Evolutionary conservation across 2,797 vertebrate genomes (phyloP).

Genomic region (Poecile montanus): DNA sequence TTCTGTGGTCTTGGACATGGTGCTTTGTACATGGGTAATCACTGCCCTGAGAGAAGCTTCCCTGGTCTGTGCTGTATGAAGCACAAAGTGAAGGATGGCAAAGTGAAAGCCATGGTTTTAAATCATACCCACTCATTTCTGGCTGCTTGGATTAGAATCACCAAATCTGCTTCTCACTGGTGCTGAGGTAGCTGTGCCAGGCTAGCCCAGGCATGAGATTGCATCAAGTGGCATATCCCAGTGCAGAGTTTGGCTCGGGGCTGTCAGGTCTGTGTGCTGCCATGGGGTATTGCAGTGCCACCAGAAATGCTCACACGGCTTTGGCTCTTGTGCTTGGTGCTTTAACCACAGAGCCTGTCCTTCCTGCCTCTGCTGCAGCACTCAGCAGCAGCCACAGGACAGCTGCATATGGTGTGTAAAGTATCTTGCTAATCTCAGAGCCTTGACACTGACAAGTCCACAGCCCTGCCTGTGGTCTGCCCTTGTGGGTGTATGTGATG

Average conservation of each 20-base stretch:
- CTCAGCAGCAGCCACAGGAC: not conserved
- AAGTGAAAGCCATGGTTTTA: not conserved
- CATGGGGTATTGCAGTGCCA: fast-evolving
- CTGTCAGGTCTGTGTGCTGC: not conserved
- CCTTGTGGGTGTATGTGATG: fast-evolving
- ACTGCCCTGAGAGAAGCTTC: not conserved
- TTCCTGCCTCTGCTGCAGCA: not conserved
- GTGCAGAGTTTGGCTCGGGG: fast-evolving
- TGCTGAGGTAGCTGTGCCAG: not conserved
- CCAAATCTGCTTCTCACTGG: not conserved
- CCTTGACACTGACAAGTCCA: not conserved
- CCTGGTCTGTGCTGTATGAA: not conserved
- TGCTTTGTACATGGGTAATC: not conserved
- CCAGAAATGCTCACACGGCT: fast-evolving
- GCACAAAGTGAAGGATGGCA: not conserved
- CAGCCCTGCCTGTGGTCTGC: not conserved
- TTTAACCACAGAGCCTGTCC: not conserved
- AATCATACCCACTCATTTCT: not conserved
- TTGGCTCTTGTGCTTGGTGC: not conserved
- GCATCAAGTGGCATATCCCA: fast-evolving
- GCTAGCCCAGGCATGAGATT: not conserved
- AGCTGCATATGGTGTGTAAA: fast-evolving
- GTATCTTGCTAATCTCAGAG: not conserved
- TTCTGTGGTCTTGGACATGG: not conserved
- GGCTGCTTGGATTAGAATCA: not conserved